Conservation (phyloP, 2,797 vertebrate species). For the Melanotaenia pygmaea region DNA sequence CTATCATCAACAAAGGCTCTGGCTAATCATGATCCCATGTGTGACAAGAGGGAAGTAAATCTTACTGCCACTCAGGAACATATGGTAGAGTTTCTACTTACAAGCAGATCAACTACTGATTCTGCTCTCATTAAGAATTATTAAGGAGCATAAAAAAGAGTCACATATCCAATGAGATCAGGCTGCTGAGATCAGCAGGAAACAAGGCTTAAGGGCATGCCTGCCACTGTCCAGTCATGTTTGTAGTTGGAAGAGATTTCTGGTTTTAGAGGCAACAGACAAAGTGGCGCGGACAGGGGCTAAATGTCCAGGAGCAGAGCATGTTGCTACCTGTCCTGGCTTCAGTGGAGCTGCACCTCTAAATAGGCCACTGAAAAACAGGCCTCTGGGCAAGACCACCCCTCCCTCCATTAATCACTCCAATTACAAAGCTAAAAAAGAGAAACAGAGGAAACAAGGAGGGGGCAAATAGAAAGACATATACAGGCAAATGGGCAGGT, state of each 20-base stretch:
- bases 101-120: constrained; percentile 30
- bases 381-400: constrained; percentile 76
- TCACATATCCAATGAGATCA: constrained; percentile 45
- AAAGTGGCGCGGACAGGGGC: constrained; percentile 69
- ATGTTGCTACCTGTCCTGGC: constrained; percentile 76
- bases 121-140: constrained; percentile 61
- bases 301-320: constrained; percentile 72
- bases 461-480: constrained; percentile 36
- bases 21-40: constrained; percentile 70
- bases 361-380: constrained; percentile 74
- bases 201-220: constrained; percentile 31
- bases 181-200: constrained; percentile 9
- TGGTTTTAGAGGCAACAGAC: constrained; percentile 65
- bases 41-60: constrained; percentile 56
- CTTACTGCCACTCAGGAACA: constrained; percentile 60
- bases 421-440: constrained; percentile 77
- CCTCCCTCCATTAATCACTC: constrained; percentile 81
- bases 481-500: constrained; percentile 46
- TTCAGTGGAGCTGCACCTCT: constrained; percentile 60
- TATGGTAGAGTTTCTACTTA: constrained; percentile 55
- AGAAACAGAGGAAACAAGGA: constrained; percentile 40
- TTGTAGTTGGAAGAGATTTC: constrained; percentile 55
- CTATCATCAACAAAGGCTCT: constrained; percentile 58
- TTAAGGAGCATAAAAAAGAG: constrained; percentile 47
- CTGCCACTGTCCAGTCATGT: constrained; percentile 67